Base-by-base conservation (phyloP, 2,888 invertebrate genomes). In the Acronicta leporina region DNA sequence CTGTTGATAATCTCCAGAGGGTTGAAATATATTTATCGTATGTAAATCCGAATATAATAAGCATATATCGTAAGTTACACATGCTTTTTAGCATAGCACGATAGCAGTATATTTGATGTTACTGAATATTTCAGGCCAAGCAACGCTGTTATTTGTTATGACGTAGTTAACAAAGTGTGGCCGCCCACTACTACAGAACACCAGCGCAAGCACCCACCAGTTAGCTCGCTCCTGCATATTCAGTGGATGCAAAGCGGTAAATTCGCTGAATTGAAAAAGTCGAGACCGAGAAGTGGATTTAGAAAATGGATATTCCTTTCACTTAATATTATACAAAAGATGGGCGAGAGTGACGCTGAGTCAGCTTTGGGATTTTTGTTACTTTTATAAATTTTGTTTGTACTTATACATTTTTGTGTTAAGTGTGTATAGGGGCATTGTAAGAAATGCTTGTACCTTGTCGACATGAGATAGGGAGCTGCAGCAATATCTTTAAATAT, bases 181-280 rank as follows among this genome's bases (percentile, higher is more conserved):
- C 16, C 27, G 20, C 15, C 25, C 11, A 53, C 15, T 11, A 11
- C n/a, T 25, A 30, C 35, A 14, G 40, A 20, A 43, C 14, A 45
- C 30, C 15, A 33, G 11, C 25, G 47, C 47, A 57, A 50, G 58
- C 49, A 47, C 20, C 13, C 14, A 56, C 25, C 48, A 49, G 58
- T 56, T 59, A 56, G 44, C 35, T 47, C 13, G 53, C 62, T 56
- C 6, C 14, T 74, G 60, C 52, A 74, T 74, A 74, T 74, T 74
- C 67, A 74, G 44, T 35, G 52, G 8, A 73, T 74, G 67, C 68
- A 70, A 71, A 70, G 33, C 48, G 55, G 48, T 35, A 45, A 35
- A 64, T 61, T 52, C 33, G 46, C 40, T 48, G 48, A 60, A 67
- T 70, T 59, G 55, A 61, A 67, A 66, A 59, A 56, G 50, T 48